Percentiles rank a stretch among this genome's conserved stretches.
Conservation (phyloP, 1,140 invertebrate species). For the Lineus longissimus region DNA sequence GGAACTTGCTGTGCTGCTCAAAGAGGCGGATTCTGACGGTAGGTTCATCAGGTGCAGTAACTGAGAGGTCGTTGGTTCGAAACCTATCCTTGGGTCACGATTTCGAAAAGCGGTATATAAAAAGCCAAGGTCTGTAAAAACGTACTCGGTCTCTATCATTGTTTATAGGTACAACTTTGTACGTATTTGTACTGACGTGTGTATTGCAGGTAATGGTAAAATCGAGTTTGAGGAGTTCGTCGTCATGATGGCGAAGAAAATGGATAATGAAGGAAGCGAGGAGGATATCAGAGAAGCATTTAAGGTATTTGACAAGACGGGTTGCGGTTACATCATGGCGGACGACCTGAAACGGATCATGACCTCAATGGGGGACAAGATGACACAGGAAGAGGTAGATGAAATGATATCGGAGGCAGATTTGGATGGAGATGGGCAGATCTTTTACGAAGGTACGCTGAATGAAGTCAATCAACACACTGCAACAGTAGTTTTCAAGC, state of each 20-base stretch:
- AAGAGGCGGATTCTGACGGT: too few relatives aligned
- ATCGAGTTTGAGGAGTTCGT: conserved; percentile 98
- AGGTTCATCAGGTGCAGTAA: too few relatives aligned
- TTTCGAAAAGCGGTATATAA: too few relatives aligned
- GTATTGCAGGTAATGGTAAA: conserved; percentile 80
- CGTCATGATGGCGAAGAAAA: conserved; percentile 98
- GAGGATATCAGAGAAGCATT: conserved; percentile 37
- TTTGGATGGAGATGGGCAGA: conserved; percentile 77
- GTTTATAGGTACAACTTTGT: too few relatives aligned
- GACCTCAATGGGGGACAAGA: conserved; percentile 98
- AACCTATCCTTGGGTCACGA: too few relatives aligned
- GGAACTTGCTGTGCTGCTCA: too few relatives aligned
- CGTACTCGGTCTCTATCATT: too few relatives aligned
- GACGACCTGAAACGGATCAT: conserved; percentile 90
- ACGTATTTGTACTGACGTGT: background rate
- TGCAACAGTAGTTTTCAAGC: too few relatives aligned
- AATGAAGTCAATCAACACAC: too few relatives aligned
- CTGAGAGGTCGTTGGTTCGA: too few relatives aligned
- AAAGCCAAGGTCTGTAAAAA: too few relatives aligned
- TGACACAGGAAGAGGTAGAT: conserved; percentile 97
- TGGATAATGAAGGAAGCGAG: conserved; percentile 97
- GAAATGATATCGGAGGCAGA: conserved; percentile 98
- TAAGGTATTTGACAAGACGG: conserved; percentile 27
- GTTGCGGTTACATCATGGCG: conserved; percentile 56
- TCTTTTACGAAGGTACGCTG: conserved; percentile 39